Evolutionary conservation across 2,113 vertebrate genomes (phyloP).

Genomic region (Dipodomys ordii): DNA sequence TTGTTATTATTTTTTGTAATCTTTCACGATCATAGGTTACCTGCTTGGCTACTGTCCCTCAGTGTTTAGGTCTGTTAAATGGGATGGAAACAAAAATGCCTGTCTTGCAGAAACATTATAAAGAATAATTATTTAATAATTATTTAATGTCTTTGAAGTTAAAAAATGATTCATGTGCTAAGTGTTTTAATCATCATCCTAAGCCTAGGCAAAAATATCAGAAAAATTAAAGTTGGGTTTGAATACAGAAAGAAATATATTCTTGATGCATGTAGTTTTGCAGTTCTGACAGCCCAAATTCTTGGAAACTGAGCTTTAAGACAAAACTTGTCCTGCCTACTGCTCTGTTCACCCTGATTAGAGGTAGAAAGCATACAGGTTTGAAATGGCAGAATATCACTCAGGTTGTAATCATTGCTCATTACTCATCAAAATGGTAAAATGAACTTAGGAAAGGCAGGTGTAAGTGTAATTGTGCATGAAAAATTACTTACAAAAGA

Average conservation of each 20-base stretch:
- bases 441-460: constrained; percentile 62
- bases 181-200: constrained; percentile 63
- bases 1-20: constrained; percentile 63
- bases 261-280: constrained; percentile 10
- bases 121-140: constrained; percentile 71
- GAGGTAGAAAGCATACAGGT: not conserved
- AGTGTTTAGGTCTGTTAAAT: constrained; percentile 78
- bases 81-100: constrained; percentile 73
- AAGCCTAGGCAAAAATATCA: constrained; percentile 58
- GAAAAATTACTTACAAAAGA: constrained; percentile 76
- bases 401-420: not conserved
- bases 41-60: constrained; percentile 64
- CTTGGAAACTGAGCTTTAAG: constrained; percentile 45
- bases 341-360: not conserved
- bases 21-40: constrained; percentile 28
- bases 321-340: not conserved
- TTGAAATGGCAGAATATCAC: constrained; percentile 8
- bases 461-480: constrained; percentile 64
- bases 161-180: constrained; percentile 73
- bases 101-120: constrained; percentile 34
- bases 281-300: constrained; percentile 20
- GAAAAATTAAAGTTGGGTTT: constrained; percentile 62
- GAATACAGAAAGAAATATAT: constrained; percentile 33
- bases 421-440: constrained; percentile 20
- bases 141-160: constrained; percentile 73